phyloP scores from a whole-genome alignment of 2,888 invertebrate genomes.

The Aradus depressus region DNA sequence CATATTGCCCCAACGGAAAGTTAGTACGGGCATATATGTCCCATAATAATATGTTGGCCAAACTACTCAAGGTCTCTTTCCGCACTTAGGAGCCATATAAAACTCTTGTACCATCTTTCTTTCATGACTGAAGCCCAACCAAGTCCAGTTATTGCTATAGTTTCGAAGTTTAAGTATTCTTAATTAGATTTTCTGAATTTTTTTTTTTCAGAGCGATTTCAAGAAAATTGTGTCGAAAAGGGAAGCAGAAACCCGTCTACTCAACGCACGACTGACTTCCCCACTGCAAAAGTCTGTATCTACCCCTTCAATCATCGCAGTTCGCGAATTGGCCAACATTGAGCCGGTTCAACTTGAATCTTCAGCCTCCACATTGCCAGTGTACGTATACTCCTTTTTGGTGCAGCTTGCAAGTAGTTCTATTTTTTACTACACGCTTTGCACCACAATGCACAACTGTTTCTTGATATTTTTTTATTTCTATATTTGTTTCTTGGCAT shows the following conservation, averaged over 20 bases:
- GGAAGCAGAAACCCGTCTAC: constrained; percentile 44
- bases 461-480: no score
- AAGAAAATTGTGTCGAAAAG: constrained; percentile 54
- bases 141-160: no score
- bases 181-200: constrained; percentile 1
- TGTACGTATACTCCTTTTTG: no score
- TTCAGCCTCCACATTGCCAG: constrained; percentile 25
- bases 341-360: constrained; percentile 26
- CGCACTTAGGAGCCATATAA: no score
- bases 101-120: no score
- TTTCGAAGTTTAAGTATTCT: no score
- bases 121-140: no score
- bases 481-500: not conserved
- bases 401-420: not conserved
- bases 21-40: no score
- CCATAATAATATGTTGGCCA: no score
- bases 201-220: constrained; percentile 52
- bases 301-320: constrained; percentile 75
- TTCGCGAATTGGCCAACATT: constrained; percentile 47
- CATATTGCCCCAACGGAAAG: no score
- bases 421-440: not conserved
- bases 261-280: constrained; percentile 48
- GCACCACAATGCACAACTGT: constrained; percentile 10
- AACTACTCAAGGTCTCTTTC: no score
- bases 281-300: constrained; percentile 83